These are phyloP conservation scores for Scalopus aquaticus DNA, from an alignment of 2,113 vertebrate genomes.

Conservation along the genomic window DNA sequence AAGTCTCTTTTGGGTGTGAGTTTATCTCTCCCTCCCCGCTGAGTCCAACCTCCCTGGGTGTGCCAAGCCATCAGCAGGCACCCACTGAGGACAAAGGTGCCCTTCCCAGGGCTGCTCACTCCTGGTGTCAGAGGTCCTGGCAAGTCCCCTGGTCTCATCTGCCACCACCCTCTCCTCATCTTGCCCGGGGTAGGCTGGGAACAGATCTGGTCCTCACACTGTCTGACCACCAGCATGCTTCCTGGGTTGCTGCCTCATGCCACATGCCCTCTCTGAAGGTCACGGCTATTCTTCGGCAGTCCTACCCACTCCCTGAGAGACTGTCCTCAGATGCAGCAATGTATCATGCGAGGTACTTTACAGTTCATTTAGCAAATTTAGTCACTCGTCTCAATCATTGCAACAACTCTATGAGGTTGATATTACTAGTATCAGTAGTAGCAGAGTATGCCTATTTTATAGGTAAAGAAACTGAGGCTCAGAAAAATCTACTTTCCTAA, in stretches of 20 bases:
- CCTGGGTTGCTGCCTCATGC: background rate
- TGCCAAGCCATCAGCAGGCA: background rate
- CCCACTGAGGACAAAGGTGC: background rate
- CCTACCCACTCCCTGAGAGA: background rate
- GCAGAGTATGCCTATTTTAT: background rate
- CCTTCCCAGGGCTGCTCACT: fast-evolving
- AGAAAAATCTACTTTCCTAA: background rate
- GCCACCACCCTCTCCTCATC: background rate
- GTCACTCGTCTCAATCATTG: background rate
- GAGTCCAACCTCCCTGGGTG: background rate
- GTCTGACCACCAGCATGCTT: background rate
- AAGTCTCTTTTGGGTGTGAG: background rate
- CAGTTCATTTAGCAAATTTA: background rate
- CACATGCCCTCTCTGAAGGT: background rate
- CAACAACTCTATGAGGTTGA: background rate
- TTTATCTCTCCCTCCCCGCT: background rate
- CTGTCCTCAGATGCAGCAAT: background rate
- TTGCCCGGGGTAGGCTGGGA: background rate
- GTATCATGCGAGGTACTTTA: background rate
- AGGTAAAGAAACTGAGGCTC: background rate
- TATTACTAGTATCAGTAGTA: no score
- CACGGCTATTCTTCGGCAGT: background rate
- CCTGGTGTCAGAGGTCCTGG: background rate
- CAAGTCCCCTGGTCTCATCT: background rate
- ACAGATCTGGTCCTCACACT: background rate